These are phyloP conservation scores for Melinaea marsaeus DNA, from an alignment of 2,888 invertebrate genomes.

Conservation along the genomic window DNA sequence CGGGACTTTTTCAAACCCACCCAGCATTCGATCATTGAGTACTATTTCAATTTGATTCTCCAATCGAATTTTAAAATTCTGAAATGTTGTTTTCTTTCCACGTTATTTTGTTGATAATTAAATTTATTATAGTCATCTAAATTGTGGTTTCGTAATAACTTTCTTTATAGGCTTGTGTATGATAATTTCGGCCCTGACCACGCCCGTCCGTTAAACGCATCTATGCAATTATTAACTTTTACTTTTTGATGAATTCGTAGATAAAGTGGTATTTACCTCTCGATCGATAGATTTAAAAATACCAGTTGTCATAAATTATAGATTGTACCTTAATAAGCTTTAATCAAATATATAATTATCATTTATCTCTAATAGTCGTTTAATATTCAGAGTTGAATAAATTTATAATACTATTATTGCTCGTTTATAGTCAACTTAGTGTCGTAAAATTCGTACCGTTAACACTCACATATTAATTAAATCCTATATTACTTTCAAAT, in stretches of 20 bases:
- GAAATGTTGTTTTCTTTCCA: too few relatives aligned
- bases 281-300: background rate
- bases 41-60: conserved; percentile 19
- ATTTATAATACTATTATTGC: conserved; percentile 2
- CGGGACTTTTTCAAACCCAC: conserved; percentile 44
- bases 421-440: background rate
- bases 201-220: conserved; percentile 35
- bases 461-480: background rate
- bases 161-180: conserved; percentile 26
- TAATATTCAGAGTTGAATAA: conserved; percentile 3
- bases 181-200: conserved; percentile 23
- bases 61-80: background rate
- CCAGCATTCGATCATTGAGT: conserved; percentile 13
- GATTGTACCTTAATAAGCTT: background rate
- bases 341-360: background rate
- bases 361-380: background rate
- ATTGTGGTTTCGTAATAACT: conserved; percentile 15
- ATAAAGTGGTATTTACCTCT: background rate
- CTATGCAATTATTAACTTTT: conserved; percentile 60
- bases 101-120: background rate
- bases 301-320: conserved; percentile 1
- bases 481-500: background rate
- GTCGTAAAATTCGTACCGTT: background rate
- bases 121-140: conserved; percentile 10
- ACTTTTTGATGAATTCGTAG: conserved; percentile 43